These are phyloP conservation scores for Copidosoma floridanum DNA, from an alignment of 1,140 invertebrate genomes.

Conservation along the genomic window DNA sequence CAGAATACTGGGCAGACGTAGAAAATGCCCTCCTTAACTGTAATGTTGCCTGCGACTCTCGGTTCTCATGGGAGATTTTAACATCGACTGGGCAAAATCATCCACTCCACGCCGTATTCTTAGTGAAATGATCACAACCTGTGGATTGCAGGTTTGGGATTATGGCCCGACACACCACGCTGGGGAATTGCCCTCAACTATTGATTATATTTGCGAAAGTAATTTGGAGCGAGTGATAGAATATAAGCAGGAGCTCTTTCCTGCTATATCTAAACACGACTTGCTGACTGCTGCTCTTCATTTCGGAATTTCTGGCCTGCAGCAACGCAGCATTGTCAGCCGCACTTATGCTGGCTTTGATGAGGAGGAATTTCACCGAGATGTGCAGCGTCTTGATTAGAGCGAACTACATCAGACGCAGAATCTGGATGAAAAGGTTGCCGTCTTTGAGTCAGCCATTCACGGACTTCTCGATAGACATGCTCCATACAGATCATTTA, in stretches of 20 bases:
- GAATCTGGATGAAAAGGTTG: background rate
- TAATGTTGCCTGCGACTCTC: background rate
- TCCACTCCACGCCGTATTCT: background rate
- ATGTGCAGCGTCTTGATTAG: background rate
- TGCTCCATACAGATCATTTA: background rate
- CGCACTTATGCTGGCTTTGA: background rate
- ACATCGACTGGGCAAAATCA: background rate
- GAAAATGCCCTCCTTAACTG: no score
- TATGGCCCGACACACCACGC: background rate
- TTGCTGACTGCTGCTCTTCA: no score
- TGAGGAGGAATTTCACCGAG: background rate
- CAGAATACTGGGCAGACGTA: no score
- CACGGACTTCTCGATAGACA: background rate
- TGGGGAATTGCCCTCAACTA: background rate
- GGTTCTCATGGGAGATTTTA: background rate
- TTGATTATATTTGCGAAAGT: background rate
- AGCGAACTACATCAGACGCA: background rate
- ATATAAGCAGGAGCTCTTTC: no score
- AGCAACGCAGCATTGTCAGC: background rate
- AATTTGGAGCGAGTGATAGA: no score
- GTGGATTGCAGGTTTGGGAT: background rate
- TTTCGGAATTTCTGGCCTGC: no score
- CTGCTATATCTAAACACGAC: no score
- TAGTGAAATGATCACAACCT: background rate
- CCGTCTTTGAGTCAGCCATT: background rate